Evolutionary conservation across 2,113 vertebrate species (phyloP).

Genomic region (Capra hircus): DNA sequence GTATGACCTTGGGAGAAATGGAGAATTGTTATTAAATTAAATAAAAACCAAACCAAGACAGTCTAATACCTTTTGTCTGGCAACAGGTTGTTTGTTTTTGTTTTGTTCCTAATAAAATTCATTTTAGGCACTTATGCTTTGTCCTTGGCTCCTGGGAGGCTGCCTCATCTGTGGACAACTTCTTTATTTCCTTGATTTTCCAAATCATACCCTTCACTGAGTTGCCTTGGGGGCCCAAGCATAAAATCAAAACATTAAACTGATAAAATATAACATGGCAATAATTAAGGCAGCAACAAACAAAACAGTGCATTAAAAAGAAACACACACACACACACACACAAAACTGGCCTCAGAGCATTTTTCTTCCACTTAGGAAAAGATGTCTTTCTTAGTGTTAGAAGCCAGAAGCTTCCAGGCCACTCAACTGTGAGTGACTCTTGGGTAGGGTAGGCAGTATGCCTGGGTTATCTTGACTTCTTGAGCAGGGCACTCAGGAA

Average conservation of each 20-base stretch:
- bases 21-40: conserved; percentile 47
- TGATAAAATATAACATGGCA: conserved; percentile 60
- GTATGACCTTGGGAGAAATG: background rate
- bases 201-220: conserved; percentile 64
- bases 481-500: background rate
- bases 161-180: conserved; percentile 45
- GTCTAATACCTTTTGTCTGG: conserved; percentile 26
- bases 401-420: conserved; percentile 42
- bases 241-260: conserved; percentile 67
- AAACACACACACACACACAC: background rate
- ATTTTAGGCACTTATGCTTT: background rate
- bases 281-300: conserved; percentile 56
- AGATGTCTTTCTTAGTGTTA: conserved; percentile 10
- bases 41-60: background rate
- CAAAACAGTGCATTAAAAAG: conserved; percentile 41
- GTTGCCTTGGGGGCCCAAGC: conserved; percentile 53
- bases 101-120: conserved; percentile 56
- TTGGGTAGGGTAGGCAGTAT: background rate
- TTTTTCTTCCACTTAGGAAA: conserved; percentile 39
- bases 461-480: background rate
- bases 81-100: conserved; percentile 50
- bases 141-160: conserved; percentile 46
- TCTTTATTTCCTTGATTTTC: conserved; percentile 66
- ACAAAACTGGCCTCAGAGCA: background rate
- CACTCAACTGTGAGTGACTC: background rate